These are phyloP conservation scores for Amblyornis subalaris DNA, from an alignment of 2,113 vertebrate genomes.

Conservation along the genomic window DNA sequence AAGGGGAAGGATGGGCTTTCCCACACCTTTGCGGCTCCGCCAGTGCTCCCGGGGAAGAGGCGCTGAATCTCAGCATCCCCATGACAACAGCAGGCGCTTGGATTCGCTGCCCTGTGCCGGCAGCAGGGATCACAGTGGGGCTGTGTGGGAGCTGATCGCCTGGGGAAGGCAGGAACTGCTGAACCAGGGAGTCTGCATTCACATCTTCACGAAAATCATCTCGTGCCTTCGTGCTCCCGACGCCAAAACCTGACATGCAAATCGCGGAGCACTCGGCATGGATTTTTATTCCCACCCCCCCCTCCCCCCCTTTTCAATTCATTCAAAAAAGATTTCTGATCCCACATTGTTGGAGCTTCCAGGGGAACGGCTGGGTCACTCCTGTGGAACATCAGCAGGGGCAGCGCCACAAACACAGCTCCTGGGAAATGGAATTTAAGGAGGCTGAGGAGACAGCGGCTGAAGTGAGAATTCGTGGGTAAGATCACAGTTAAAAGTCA, in stretches of 20 bases:
- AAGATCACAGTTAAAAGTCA: background rate
- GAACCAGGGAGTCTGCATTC: background rate
- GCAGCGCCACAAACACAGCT: background rate
- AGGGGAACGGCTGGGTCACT: background rate
- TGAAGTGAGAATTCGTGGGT: background rate
- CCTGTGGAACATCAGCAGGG: background rate
- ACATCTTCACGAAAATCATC: constrained; percentile 15
- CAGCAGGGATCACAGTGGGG: constrained; percentile 78
- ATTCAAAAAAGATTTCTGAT: background rate
- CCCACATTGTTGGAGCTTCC: background rate
- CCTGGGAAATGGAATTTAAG: background rate
- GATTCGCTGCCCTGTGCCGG: constrained; percentile 82
- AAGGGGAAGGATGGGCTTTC: background rate
- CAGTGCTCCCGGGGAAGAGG: constrained; percentile 76
- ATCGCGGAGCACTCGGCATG: background rate
- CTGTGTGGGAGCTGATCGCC: constrained; percentile 78
- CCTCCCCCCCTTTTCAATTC: too few relatives aligned
- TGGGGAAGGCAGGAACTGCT: constrained; percentile 37
- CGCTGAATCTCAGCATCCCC: constrained; percentile 77
- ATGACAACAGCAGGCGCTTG: constrained; percentile 81
- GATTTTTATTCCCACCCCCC: too few relatives aligned
- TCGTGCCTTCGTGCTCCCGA: background rate
- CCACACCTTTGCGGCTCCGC: constrained; percentile 73
- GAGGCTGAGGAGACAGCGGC: background rate
- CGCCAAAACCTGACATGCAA: background rate